These are phyloP conservation scores for Leptopilina boulardi DNA, from an alignment of 1,140 invertebrate species.

Conservation along the genomic window DNA sequence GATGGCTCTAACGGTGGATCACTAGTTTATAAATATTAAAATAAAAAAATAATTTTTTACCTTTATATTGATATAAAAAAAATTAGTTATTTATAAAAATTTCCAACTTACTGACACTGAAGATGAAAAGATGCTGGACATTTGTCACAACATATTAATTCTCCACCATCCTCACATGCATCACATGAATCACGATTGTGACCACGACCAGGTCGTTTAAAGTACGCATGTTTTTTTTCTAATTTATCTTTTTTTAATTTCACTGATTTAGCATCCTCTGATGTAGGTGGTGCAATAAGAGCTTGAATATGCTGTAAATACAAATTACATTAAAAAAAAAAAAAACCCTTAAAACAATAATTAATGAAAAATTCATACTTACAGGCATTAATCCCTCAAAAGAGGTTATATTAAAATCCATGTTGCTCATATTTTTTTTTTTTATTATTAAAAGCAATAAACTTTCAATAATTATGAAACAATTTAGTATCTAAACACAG, in stretches of 20 bases:
- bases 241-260: slow-evolving; percentile 80
- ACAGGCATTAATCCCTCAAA: slow-evolving; percentile 83
- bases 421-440: slow-evolving; percentile 74
- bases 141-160: slow-evolving; percentile 96
- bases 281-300: slow-evolving; percentile 89
- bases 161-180: slow-evolving; percentile 93
- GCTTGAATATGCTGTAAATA: slow-evolving; percentile 88
- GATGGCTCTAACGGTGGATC: slow-evolving; percentile 92
- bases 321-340: too few species aligned
- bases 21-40: slow-evolving; percentile 74
- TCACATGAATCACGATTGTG: slow-evolving; percentile 96
- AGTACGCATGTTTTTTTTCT: slow-evolving; percentile 86
- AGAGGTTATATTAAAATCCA: slow-evolving; percentile 79
- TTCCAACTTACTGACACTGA: slow-evolving; percentile 94
- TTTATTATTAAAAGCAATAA: background rate
- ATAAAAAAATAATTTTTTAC: too few species aligned
- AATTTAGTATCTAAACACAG: background rate
- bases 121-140: slow-evolving; percentile 97
- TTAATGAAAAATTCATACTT: too few species aligned
- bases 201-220: slow-evolving; percentile 89
- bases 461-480: background rate
- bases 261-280: slow-evolving; percentile 79
- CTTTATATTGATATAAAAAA: background rate
- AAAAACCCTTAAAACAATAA: too few species aligned
- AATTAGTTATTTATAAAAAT: too few species aligned